These are phyloP conservation scores for Artibeus lituratus DNA, from an alignment of 2,797 vertebrate species.

Conservation along the genomic window DNA sequence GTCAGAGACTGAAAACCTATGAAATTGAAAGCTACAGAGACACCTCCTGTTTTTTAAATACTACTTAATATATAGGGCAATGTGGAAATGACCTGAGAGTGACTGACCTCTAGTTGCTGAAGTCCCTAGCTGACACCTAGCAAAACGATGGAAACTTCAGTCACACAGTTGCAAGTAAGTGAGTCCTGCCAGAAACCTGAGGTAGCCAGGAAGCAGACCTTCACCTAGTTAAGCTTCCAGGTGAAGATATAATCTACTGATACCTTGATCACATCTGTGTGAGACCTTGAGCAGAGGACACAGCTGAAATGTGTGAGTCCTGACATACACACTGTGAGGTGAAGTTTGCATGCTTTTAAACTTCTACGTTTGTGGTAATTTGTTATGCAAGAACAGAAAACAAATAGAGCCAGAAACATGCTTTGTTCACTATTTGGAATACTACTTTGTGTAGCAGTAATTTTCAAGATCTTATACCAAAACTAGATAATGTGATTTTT, in stretches of 20 bases:
- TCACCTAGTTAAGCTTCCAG: neutral
- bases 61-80: neutral
- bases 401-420: neutral
- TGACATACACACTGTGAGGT: neutral
- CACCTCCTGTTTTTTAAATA: neutral
- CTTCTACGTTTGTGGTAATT: neutral
- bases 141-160: fast-evolving
- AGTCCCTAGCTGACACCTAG: neutral
- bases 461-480: slow-evolving; percentile 6
- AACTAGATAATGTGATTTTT: neutral
- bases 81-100: neutral
- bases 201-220: neutral
- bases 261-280: neutral
- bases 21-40: neutral
- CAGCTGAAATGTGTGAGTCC: neutral
- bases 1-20: neutral
- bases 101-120: neutral
- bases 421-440: neutral
- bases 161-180: neutral
- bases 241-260: neutral
- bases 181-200: neutral
- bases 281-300: neutral
- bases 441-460: neutral
- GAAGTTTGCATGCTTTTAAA: neutral
- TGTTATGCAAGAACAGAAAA: neutral